These are phyloP conservation scores for Rhynchonycteris naso DNA, from an alignment of 2,797 vertebrate genomes.

Conservation along the genomic window DNA sequence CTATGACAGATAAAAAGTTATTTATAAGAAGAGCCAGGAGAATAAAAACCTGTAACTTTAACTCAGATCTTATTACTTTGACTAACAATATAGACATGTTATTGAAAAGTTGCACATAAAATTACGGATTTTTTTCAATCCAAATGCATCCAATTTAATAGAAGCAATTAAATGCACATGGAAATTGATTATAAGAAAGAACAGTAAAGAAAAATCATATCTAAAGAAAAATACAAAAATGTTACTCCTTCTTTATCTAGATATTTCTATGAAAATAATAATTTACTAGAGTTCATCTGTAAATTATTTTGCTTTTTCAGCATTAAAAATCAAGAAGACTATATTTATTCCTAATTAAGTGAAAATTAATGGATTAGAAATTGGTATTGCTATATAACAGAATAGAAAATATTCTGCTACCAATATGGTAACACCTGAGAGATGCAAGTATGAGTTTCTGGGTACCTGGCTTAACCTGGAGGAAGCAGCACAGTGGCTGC, in stretches of 20 bases:
- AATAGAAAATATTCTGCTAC: background rate
- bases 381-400: background rate
- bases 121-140: constrained; percentile 3
- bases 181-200: background rate
- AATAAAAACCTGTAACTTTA: background rate
- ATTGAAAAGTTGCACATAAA: background rate
- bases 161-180: background rate
- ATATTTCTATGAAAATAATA: background rate
- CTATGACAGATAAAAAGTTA: background rate
- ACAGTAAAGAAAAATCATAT: background rate
- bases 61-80: background rate
- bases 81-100: background rate
- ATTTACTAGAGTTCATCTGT: background rate
- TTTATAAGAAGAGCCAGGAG: background rate
- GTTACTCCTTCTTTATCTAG: background rate
- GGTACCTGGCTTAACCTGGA: too few relatives aligned
- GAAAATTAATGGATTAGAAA: constrained; percentile 20
- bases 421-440: background rate
- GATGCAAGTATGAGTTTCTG: background rate
- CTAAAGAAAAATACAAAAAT: background rate
- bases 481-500: background rate
- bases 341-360: background rate
- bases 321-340: background rate
- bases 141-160: background rate
- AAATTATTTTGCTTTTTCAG: background rate